A percentile compares a stretch with the other conserved stretches of the same genome.
Conservation (phyloP, 2,113 vertebrate genomes). For the Peucedramus taeniatus region DNA sequence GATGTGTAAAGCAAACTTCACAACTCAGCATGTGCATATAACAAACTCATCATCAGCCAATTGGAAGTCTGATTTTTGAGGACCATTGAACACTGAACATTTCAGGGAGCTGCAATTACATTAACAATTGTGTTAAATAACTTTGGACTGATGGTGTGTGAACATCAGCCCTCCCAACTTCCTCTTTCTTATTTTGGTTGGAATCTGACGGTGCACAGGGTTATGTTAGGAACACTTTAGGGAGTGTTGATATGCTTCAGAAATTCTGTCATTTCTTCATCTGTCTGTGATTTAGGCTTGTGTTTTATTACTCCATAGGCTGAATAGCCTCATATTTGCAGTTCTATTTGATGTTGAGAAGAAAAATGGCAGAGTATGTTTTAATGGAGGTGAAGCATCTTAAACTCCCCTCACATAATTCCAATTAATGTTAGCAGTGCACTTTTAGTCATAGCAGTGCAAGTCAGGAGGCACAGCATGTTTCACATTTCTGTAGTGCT, state of each 20-base stretch:
- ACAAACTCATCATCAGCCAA: conserved; percentile 14
- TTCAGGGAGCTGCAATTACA: conserved; percentile 50
- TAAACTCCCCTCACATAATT: conserved; percentile 20
- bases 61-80: conserved; percentile 52
- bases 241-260: not conserved
- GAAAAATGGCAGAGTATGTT: not conserved
- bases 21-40: not conserved
- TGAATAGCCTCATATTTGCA: not conserved
- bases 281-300: not conserved
- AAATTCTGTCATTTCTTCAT: not conserved
- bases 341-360: not conserved
- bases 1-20: not conserved
- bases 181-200: not conserved
- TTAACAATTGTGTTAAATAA: conserved; percentile 59
- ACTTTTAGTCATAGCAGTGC: not conserved
- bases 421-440: no score
- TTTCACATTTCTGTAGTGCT: not conserved
- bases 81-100: conserved; percentile 48
- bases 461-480: not conserved
- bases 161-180: conserved; percentile 15
- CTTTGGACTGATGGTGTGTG: conserved; percentile 45
- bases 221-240: not conserved
- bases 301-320: not conserved
- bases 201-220: not conserved
- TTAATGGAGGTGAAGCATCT: not conserved